These are phyloP conservation scores for Xenopus petersii DNA, from an alignment of 2,797 vertebrate species.

Conservation along the genomic window DNA sequence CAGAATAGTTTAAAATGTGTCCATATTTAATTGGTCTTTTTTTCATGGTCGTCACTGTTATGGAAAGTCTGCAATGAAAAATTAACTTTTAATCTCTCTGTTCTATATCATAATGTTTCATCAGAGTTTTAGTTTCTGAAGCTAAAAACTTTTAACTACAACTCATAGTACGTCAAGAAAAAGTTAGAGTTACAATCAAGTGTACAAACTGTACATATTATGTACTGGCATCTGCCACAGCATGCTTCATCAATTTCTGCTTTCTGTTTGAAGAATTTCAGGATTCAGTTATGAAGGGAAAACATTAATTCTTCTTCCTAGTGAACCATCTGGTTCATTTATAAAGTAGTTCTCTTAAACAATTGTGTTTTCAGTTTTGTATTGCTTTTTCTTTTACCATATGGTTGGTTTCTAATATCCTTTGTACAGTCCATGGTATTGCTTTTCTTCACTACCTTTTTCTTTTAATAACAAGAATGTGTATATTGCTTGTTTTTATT, in stretches of 20 bases:
- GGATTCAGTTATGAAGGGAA: conserved; percentile 42
- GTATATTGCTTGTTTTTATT: conserved; percentile 13
- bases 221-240: conserved; percentile 43
- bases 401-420: conserved; percentile 43
- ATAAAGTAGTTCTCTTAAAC: conserved; percentile 41
- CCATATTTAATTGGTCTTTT: not conserved
- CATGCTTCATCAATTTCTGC: conserved; percentile 43
- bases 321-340: conserved; percentile 49
- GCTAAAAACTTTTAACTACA: conserved; percentile 43
- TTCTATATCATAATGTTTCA: conserved; percentile 27
- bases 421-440: conserved; percentile 18
- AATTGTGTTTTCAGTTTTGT: conserved; percentile 46
- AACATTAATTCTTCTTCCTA: conserved; percentile 46
- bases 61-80: not conserved
- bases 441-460: conserved; percentile 15
- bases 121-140: conserved; percentile 26
- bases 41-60: not conserved
- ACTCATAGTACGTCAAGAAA: conserved; percentile 11
- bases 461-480: not conserved
- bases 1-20: not conserved
- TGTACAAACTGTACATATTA: conserved; percentile 41
- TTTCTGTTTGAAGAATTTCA: conserved; percentile 49
- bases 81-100: no score
- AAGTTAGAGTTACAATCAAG: conserved; percentile 40
- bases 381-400: conserved; percentile 38